phyloP scores from a whole-genome alignment of 2,888 invertebrate genomes.

The Camponotus fellah region DNA sequence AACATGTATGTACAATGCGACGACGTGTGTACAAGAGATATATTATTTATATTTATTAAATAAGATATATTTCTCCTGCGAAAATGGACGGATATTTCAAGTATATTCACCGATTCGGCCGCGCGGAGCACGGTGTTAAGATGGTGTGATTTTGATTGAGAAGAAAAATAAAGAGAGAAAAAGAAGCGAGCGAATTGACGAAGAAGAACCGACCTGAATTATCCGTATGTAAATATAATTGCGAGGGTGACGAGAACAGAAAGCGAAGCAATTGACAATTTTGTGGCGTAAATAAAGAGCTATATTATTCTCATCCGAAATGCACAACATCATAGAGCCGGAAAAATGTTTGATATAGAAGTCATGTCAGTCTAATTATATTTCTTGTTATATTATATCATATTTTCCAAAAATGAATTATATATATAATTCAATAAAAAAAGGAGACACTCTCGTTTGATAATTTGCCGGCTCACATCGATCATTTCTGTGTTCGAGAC shows the following conservation, averaged over 20 bases:
- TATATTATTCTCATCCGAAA: conserved; percentile 72
- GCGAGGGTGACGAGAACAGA: conserved; percentile 30
- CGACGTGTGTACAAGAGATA: conserved; percentile 50
- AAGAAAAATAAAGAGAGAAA: not conserved
- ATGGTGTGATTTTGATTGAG: conserved; percentile 54
- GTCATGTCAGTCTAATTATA: conserved; percentile 85
- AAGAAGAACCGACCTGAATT: conserved; percentile 40
- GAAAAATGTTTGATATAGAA: conserved; percentile 81
- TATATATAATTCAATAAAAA: conserved; percentile 84
- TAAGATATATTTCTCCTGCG: conserved; percentile 21
- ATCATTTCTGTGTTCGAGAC: conserved; percentile 33
- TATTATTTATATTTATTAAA: conserved; percentile 59
- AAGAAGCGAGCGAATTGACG: conserved; percentile 41
- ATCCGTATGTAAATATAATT: conserved; percentile 45
- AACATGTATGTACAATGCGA: conserved; percentile 28
- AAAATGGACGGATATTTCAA: conserved; percentile 29
- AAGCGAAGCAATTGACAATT: conserved; percentile 61
- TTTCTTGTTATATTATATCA: conserved; percentile 84
- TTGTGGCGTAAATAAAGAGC: conserved; percentile 68
- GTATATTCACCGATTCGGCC: conserved; percentile 60
- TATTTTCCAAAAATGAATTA: conserved; percentile 85
- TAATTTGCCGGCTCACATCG: conserved; percentile 59
- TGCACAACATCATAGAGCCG: conserved; percentile 80
- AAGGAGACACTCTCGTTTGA: conserved; percentile 76
- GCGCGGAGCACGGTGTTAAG: conserved; percentile 1